Evolutionary conservation across 2,888 invertebrate species (phyloP).

Genomic region (Acleris sparsana): DNA sequence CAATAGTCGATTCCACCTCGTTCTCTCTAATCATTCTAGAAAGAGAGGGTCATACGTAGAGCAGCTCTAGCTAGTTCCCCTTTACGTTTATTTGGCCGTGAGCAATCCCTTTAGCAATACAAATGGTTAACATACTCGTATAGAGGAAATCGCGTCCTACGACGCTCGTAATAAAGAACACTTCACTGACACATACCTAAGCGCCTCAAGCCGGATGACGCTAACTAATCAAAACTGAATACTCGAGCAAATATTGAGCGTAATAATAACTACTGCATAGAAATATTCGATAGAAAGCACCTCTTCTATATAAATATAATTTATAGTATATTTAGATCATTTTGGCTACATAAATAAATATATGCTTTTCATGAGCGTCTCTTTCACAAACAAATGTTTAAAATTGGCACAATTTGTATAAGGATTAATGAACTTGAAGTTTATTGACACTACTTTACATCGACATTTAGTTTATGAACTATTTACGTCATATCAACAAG

Average conservation of each 20-base stretch:
- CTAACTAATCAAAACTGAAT: background rate
- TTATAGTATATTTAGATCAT: conserved; percentile 2
- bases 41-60: no score
- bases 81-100: no score
- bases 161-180: no score
- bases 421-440: background rate
- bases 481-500: background rate
- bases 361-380: conserved; percentile 3
- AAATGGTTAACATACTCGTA: no score
- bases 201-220: no score
- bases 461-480: background rate
- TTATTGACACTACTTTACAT: background rate
- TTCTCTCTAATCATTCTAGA: no score
- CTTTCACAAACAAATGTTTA: conserved; percentile 2
- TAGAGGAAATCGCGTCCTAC: no score
- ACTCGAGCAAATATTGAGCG: conserved; percentile 9
- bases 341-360: conserved; percentile 9
- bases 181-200: no score
- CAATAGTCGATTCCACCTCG: no score
- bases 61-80: no score
- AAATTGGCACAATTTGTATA: conserved; percentile 10
- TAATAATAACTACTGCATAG: conserved; percentile 2
- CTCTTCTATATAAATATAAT: conserved; percentile 11
- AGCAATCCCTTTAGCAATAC: no score
- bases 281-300: conserved; percentile 23